Conservation (phyloP, 2,113 vertebrate species). For the Mixornis gularis region DNA sequence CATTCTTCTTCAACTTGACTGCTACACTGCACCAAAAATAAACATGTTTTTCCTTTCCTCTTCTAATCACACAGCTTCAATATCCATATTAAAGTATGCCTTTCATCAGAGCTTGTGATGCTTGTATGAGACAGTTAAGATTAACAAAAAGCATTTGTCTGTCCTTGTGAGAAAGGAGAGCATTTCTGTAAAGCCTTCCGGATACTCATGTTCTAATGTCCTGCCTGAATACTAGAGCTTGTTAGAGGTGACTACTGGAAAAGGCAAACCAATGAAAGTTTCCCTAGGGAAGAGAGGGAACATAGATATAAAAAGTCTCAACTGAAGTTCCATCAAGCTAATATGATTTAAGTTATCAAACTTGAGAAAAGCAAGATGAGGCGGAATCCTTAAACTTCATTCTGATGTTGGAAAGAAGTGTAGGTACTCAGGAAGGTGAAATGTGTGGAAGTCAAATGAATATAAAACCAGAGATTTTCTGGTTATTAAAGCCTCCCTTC, state of each 20-base stretch:
- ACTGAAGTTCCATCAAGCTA: neutral
- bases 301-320: neutral
- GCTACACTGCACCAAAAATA: neutral
- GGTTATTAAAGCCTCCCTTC: neutral
- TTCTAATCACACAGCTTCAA: neutral
- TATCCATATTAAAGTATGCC: neutral
- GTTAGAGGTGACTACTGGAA: neutral
- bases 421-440: neutral
- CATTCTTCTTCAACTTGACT: neutral
- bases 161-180: neutral
- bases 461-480: neutral
- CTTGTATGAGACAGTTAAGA: neutral
- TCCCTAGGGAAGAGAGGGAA: neutral
- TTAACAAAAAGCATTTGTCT: neutral
- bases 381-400: neutral
- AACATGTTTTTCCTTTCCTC: neutral
- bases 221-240: neutral
- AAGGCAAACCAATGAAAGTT: neutral
- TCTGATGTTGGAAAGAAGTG: neutral
- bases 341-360: neutral
- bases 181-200: neutral
- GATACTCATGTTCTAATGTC: neutral
- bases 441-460: neutral
- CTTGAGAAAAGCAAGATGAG: neutral
- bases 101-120: neutral